phyloP scores from a whole-genome alignment of 2,888 invertebrate species.

The Andrena praecox region DNA sequence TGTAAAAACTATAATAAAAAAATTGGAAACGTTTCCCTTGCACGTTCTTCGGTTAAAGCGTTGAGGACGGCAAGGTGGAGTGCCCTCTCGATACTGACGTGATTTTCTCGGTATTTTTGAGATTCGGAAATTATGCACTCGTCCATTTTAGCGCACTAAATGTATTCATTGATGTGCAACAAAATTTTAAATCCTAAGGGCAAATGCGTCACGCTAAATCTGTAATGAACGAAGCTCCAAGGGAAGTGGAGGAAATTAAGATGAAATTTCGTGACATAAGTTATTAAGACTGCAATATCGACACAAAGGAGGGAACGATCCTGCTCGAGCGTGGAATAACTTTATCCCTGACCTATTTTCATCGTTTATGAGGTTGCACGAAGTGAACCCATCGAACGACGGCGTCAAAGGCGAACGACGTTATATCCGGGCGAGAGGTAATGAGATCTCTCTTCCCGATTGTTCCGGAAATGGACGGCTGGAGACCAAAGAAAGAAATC shows the following conservation, averaged over 20 bases:
- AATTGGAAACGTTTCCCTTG: too few species aligned
- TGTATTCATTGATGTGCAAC: neutral
- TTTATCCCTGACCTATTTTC: conserved; percentile 71
- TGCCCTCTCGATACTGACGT: too few species aligned
- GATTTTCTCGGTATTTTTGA: too few species aligned
- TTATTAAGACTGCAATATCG: conserved; percentile 53
- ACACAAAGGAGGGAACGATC: conserved; percentile 48
- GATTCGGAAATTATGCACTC: neutral
- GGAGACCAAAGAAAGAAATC: conserved; percentile 29
- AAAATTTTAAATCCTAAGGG: neutral
- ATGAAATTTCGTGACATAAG: conserved; percentile 34
- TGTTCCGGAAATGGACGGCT: conserved; percentile 49
- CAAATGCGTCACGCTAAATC: neutral
- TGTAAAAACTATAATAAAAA: too few species aligned
- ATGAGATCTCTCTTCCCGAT: conserved; percentile 58
- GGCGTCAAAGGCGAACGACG: conserved; percentile 67
- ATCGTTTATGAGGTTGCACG: conserved; percentile 57
- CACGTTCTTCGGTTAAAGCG: too few species aligned
- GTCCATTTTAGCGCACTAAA: neutral
- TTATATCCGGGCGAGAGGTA: conserved; percentile 66
- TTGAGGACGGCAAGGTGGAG: too few species aligned
- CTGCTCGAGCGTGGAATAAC: conserved; percentile 46
- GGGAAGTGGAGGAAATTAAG: conserved; percentile 26
- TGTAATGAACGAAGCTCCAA: neutral
- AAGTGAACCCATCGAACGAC: conserved; percentile 64